phyloP scores from a whole-genome alignment of 2,888 invertebrate species.

The Esperia sulphurella region DNA sequence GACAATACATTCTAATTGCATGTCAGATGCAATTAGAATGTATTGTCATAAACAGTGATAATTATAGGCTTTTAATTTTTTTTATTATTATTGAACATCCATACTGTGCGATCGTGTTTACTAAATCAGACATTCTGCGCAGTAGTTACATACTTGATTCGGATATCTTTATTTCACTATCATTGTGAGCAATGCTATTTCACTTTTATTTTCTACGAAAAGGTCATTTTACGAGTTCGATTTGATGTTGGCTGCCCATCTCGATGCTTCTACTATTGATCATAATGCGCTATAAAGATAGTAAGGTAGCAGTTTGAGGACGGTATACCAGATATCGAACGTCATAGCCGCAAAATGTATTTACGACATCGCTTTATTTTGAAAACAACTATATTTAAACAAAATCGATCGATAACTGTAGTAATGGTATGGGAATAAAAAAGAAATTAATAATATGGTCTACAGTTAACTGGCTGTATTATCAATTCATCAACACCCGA shows the following conservation, averaged over 20 bases:
- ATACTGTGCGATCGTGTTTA: too few relatives aligned
- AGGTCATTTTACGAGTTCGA: constrained; percentile 24
- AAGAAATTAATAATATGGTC: too few relatives aligned
- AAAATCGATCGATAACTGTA: neutral
- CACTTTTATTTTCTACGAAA: constrained; percentile 25
- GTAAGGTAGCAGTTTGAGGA: constrained; percentile 22
- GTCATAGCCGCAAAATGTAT: constrained; percentile 17
- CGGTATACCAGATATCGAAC: constrained; percentile 28
- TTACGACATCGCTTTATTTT: constrained; percentile 8
- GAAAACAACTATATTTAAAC: constrained; percentile 4
- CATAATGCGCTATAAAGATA: constrained; percentile 38
- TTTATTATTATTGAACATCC: too few relatives aligned
- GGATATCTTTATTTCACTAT: neutral
- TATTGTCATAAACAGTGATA: too few relatives aligned
- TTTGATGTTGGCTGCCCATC: constrained; percentile 13
- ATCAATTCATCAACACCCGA: too few relatives aligned
- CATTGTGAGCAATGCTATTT: constrained; percentile 12
- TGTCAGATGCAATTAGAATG: too few relatives aligned
- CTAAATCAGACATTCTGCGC: too few relatives aligned
- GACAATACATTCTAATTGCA: too few relatives aligned
- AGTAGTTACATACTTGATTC: neutral
- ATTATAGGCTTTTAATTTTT: too few relatives aligned
- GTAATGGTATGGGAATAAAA: neutral
- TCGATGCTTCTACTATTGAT: constrained; percentile 27
- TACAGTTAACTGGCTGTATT: too few relatives aligned